Conservation (phyloP, 2,888 invertebrate genomes). For the Cerastoderma edule region DNA sequence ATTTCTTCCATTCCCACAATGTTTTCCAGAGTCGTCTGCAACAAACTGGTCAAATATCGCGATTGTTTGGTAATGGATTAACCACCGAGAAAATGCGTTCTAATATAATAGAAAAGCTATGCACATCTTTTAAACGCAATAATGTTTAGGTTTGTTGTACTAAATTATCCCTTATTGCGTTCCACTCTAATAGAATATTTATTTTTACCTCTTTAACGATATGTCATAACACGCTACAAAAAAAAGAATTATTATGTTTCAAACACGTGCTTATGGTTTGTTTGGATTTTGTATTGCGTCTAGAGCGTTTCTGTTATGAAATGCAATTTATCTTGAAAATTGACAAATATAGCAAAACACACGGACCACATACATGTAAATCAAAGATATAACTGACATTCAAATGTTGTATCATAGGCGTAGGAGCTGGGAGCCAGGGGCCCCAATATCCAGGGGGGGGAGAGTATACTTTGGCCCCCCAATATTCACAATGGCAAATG, state of each 20-base stretch:
- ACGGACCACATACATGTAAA: background rate
- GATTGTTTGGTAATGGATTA: background rate
- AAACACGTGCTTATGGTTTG: background rate
- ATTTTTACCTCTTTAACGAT: slow-evolving; percentile 1
- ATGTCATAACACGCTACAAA: slow-evolving; percentile 10
- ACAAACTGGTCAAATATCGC: background rate
- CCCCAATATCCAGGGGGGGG: no score
- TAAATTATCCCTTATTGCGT: background rate
- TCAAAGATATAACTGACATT: no score
- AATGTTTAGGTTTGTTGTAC: background rate
- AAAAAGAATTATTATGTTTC: background rate
- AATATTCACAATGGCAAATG: no score
- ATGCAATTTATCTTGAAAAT: slow-evolving; percentile 1
- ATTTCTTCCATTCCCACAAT: no score
- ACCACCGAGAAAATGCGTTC: background rate
- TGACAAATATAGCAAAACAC: background rate
- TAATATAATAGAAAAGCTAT: background rate
- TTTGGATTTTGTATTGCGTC: background rate
- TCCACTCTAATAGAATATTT: background rate
- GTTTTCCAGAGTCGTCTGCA: background rate
- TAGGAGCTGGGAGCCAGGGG: no score
- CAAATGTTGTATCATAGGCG: no score
- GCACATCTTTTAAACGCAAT: background rate
- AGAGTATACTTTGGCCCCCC: no score
- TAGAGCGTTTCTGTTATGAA: background rate